Percentiles rank a stretch among this genome's conserved stretches.
Evolutionary conservation across 1,140 invertebrate species (phyloP).

Genomic region (Tetramorium alpestre): DNA sequence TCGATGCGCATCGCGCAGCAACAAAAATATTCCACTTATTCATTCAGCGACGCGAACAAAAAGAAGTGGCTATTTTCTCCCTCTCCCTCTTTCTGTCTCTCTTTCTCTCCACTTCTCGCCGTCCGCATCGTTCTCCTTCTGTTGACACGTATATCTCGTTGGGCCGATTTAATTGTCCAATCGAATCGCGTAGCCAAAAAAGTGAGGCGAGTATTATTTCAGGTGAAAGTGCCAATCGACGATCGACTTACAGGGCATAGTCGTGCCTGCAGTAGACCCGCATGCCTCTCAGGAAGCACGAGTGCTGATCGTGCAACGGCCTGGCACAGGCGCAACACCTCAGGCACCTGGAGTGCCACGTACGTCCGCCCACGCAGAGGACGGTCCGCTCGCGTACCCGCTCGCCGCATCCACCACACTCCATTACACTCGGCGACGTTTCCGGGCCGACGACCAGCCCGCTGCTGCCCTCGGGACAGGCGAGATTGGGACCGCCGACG

Average conservation of each 20-base stretch:
- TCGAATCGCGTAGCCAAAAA: background rate
- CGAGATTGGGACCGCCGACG: slow-evolving; percentile 69
- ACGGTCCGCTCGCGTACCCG: slow-evolving; percentile 83
- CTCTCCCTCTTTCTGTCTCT: background rate
- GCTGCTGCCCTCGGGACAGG: slow-evolving; percentile 50
- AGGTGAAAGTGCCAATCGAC: slow-evolving; percentile 37
- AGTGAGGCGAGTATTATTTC: slow-evolving; percentile 19
- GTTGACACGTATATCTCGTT: slow-evolving; percentile 6
- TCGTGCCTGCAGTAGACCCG: slow-evolving; percentile 84
- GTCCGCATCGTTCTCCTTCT: background rate
- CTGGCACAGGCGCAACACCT: slow-evolving; percentile 84
- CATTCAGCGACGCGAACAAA: slow-evolving; percentile 41
- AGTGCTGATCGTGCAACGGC: slow-evolving; percentile 84
- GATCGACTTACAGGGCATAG: slow-evolving; percentile 82
- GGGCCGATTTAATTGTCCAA: slow-evolving; percentile 8
- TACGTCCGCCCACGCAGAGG: slow-evolving; percentile 84
- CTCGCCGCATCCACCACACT: slow-evolving; percentile 84
- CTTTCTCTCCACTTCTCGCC: slow-evolving; percentile 7
- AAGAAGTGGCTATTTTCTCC: slow-evolving; percentile 17
- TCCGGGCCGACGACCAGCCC: slow-evolving; percentile 72
- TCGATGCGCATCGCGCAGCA: slow-evolving; percentile 62
- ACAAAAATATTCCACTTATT: slow-evolving; percentile 68
- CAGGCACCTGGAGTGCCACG: slow-evolving; percentile 84
- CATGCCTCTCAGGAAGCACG: slow-evolving; percentile 83
- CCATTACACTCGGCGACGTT: slow-evolving; percentile 79